Base-by-base conservation (phyloP, 2,888 invertebrate species). In the Thysanoteuthis rhombus region DNA sequence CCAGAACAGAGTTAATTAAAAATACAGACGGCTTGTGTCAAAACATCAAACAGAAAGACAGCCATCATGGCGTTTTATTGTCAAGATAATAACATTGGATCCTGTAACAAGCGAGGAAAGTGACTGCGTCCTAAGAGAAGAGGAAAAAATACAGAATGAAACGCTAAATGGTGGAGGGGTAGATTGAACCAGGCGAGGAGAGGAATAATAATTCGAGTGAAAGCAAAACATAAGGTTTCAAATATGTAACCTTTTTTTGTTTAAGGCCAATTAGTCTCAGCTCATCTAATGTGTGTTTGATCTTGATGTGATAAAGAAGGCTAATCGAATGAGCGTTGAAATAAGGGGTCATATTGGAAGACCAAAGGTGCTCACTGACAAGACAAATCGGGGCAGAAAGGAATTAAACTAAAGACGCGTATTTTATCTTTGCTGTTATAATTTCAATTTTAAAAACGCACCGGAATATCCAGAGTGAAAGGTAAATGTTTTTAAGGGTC, bases 161-260 rank as follows among this genome's bases (percentile, higher is more conserved):
- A n/a, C 16, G 19, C n/a, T 16, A 75, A 75, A 1, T n/a, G 16
- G 16, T 75, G 75, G 75, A 16, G 75, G 75, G n/a, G 8, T 75
- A 75, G 75, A n/a, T 75, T 75, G 36, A 75, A 75, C 75, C 16
- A 75, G 36, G 36, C 75, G n/a, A 16, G 4, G 75, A 75, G 36
- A n/a, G 16, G 16, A 36, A 12, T 75, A 75, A 75, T 75, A n/a
- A n/a, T 75, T n/a, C n/a, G 4, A n/a, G 0, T 75, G 75, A 75
- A 75, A 75, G 36, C 16, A 75, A 75, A 75, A n/a, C 75, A n/a
- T 75, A 75, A 75, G 75, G 36, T 12, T 75, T 75, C 36, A n/a
- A 75, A 75, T 75, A 75, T 75, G n/a, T 75, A 75, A n/a, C 75
- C 75, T n/a, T 75, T 58, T n/a, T 75, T 75, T 75, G n/a, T 75